These are phyloP conservation scores for Thunnus albacares DNA, from an alignment of 2,797 vertebrate species.

Conservation along the genomic window DNA sequence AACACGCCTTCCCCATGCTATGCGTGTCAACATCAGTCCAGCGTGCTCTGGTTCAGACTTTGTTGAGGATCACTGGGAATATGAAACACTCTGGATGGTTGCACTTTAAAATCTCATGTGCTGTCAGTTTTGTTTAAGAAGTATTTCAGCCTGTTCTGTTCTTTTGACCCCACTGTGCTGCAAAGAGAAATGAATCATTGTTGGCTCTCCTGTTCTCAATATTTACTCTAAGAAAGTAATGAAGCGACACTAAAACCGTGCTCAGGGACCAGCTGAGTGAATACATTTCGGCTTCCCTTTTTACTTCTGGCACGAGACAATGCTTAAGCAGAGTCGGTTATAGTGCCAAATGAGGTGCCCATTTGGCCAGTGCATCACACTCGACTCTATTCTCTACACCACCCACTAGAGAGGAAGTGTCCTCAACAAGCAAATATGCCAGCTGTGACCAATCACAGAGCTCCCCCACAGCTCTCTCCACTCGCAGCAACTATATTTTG, in stretches of 20 bases:
- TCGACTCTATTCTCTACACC: conserved; percentile 33
- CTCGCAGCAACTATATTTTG: conserved; percentile 39
- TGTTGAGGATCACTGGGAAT: conserved; percentile 43
- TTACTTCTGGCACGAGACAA: conserved; percentile 45
- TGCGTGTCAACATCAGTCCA: conserved; percentile 59
- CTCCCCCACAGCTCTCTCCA: conserved; percentile 17
- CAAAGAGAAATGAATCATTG: conserved; percentile 48
- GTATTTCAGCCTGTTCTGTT: conserved; percentile 28
- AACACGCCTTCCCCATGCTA: conserved; percentile 61
- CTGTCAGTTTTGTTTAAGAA: conserved; percentile 57
- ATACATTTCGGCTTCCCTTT: conserved; percentile 51
- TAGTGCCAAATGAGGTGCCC: conserved; percentile 66
- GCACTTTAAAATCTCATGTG: conserved; percentile 36
- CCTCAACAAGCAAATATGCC: conserved; percentile 76
- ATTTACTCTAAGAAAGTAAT: conserved; percentile 66
- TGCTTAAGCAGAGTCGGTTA: conserved; percentile 44
- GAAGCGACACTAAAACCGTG: conserved; percentile 58
- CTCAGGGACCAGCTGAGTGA: conserved; percentile 38
- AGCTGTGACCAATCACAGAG: conserved; percentile 68
- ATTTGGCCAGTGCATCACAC: conserved; percentile 54
- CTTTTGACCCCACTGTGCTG: conserved; percentile 45
- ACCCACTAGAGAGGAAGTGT: conserved; percentile 64
- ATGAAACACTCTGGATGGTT: conserved; percentile 33
- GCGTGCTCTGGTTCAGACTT: conserved; percentile 23
- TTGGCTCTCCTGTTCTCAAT: conserved; percentile 45